These are phyloP conservation scores for Sebastes umbrosus DNA, from an alignment of 2,797 vertebrate genomes.

Conservation along the genomic window DNA sequence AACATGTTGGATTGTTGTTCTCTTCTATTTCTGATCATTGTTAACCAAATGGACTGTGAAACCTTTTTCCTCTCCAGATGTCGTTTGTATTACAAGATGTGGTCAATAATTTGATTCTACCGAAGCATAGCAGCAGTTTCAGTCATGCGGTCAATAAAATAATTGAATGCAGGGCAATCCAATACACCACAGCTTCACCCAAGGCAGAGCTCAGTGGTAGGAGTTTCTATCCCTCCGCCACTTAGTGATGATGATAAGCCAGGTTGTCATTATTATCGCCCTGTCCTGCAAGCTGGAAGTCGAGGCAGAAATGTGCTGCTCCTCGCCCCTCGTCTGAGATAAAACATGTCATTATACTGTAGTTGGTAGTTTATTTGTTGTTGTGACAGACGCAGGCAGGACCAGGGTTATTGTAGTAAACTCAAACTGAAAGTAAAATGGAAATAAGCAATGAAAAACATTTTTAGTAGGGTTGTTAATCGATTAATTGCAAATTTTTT, in stretches of 20 bases:
- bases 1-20: too few species aligned
- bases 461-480: too few species aligned
- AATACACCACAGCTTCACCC: background rate
- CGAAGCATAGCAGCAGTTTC: conserved; percentile 7
- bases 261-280: background rate
- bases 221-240: too few species aligned
- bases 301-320: background rate
- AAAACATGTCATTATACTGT: background rate
- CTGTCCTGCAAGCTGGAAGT: background rate
- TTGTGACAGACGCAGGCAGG: too few species aligned
- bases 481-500: too few species aligned
- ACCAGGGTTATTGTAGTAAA: too few species aligned
- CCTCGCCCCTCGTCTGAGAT: background rate
- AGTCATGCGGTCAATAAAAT: background rate
- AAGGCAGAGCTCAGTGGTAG: background rate
- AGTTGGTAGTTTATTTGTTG: background rate
- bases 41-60: background rate
- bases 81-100: conserved; percentile 4
- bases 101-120: conserved; percentile 33
- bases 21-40: background rate
- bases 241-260: background rate
- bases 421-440: too few species aligned
- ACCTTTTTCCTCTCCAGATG: background rate
- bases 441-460: too few species aligned
- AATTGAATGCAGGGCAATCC: background rate